phyloP scores from a whole-genome alignment of 2,797 vertebrate genomes.

The Hydrolagus colliei region DNA sequence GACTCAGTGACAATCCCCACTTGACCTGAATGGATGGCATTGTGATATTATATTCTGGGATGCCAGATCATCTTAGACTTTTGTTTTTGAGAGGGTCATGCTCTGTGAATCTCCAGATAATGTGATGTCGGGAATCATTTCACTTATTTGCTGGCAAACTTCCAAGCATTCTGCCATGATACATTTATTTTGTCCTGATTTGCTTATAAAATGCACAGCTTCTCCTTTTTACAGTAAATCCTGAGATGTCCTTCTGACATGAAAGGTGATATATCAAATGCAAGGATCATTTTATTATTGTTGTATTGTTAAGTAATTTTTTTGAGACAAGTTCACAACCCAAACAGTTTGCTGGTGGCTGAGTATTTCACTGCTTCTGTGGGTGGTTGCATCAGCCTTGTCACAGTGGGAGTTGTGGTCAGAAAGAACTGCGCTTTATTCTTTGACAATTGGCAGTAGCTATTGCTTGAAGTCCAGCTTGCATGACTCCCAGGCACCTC shows the following conservation, averaged over 20 bases:
- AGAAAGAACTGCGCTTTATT: background rate
- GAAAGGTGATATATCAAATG: no score
- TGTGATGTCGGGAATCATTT: slow-evolving; percentile 13
- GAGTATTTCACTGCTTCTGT: slow-evolving; percentile 11
- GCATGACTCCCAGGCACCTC: no score
- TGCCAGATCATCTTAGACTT: no score
- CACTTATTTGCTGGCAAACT: slow-evolving; percentile 15
- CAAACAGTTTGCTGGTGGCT: background rate
- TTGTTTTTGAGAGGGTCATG: no score
- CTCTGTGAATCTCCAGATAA: background rate
- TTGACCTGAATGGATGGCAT: no score
- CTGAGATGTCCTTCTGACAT: no score
- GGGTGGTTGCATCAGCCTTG: background rate
- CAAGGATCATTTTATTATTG: no score
- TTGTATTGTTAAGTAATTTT: no score
- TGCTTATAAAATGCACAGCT: background rate
- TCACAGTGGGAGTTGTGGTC: slow-evolving; percentile 1
- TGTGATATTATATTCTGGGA: no score
- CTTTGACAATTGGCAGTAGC: background rate
- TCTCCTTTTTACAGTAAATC: no score
- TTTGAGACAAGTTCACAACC: slow-evolving; percentile 14
- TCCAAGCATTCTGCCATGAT: slow-evolving; percentile 10
- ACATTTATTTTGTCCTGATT: slow-evolving; percentile 11
- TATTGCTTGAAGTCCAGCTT: background rate
- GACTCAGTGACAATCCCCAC: no score